Evolutionary conservation across 2,888 invertebrate genomes (phyloP), one percentile per base, ranked within the genome.

Genomic region (Caenorhabditis macrosperma): DNA sequence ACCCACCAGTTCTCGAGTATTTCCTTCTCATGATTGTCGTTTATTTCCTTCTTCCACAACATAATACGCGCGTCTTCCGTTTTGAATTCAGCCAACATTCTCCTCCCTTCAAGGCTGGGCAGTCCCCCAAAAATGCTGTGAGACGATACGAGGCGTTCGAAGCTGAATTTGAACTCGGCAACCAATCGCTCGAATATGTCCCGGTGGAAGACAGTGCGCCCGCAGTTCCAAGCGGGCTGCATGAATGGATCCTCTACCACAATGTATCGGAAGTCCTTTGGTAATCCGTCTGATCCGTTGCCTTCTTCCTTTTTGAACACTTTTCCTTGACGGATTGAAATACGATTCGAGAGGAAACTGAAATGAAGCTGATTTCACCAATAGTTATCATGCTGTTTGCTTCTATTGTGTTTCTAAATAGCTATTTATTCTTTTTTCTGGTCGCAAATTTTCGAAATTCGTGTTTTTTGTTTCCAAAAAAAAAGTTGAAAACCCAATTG

Each of bases 171-270:
- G 44, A 66, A 66, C 30, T 66, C 66, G 6, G 30, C 10, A 17
- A 44, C 54, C 54, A 66, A 28, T 28, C 55, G 24, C 15, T 54
- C 54, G 41, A 66, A 17, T 9, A 9, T 30, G 7, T 41, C 5
- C 28, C 15, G 1, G 26, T 54, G 54, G 4, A 28, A 10, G 15
- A 66, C 54, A 17, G 66, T 54, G 5, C 44, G 28, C 1, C 54
- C 66, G 30, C 66, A 66, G 22, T 66, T 66, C 2, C 55, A 12
- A 7, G 54, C 41, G 1, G 22, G n/a, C 7, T 54, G 17, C 12
- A 66, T 12, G 15, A 66, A 66, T 22, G 66, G 66, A 44, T 66
- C 66, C 22, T 41, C 66, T 9, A 66, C 66, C 12, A 66, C 66
- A 22, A 66, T 66, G 12, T 10, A 66, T 0, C 6, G 15, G 4